Conservation (phyloP, 2,888 invertebrate genomes). For the Synergus itoensis region DNA sequence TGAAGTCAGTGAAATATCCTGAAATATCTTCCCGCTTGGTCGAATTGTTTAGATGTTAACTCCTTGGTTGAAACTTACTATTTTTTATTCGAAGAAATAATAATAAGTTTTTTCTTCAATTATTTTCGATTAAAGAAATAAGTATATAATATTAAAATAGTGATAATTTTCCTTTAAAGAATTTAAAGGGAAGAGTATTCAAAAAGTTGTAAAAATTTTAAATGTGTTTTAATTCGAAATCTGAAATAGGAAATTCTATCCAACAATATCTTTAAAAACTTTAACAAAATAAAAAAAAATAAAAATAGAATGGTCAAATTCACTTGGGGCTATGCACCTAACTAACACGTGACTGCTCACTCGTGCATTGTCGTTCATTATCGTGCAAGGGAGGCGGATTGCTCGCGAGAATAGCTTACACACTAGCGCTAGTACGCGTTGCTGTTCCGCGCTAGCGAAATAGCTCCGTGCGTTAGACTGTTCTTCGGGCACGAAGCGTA, state of each 20-base stretch:
- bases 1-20: too few species aligned
- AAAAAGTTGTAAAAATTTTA: too few species aligned
- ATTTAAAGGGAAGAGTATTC: too few species aligned
- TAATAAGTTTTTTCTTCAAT: too few species aligned
- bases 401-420: constrained; percentile 73
- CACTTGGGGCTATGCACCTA: not conserved
- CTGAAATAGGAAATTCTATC: not conserved
- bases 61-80: too few species aligned
- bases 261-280: not conserved
- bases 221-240: too few species aligned
- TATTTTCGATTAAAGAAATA: too few species aligned
- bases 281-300: not conserved
- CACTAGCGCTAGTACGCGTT: constrained; percentile 71
- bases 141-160: too few species aligned
- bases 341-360: constrained; percentile 41
- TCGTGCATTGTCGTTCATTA: constrained; percentile 56
- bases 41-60: too few species aligned
- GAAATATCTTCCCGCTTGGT: too few species aligned
- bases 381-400: constrained; percentile 72
- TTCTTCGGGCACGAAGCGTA: constrained; percentile 75
- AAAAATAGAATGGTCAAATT: constrained; percentile 19
- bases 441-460: constrained; percentile 76
- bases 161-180: too few species aligned
- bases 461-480: constrained; percentile 73
- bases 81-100: too few species aligned